phyloP scores from a whole-genome alignment of 2,797 vertebrate genomes.

The Tapirus indicus region DNA sequence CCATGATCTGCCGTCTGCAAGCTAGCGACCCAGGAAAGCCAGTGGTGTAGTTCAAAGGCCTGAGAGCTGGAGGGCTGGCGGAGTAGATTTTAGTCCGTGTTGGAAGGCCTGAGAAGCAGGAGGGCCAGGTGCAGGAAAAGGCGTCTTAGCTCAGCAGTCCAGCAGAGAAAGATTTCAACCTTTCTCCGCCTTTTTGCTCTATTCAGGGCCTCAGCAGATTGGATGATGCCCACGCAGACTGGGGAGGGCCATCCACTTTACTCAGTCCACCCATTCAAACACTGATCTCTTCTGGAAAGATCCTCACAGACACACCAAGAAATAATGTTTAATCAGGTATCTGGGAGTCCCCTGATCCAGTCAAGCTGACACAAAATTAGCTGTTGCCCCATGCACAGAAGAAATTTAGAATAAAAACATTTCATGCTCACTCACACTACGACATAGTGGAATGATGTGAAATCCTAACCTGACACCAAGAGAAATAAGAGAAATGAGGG shows the following conservation, averaged over 20 bases:
- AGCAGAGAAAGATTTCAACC: background rate
- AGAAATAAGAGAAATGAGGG: background rate
- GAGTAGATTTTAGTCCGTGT: background rate
- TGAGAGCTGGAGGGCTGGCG: background rate
- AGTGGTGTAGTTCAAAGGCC: background rate
- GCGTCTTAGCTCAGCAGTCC: background rate
- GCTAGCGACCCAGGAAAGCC: background rate
- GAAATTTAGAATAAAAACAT: background rate
- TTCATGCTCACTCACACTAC: background rate
- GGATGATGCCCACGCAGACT: rapidly evolving
- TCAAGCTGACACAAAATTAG: background rate
- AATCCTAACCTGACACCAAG: no score
- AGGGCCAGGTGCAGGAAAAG: background rate
- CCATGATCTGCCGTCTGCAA: no score
- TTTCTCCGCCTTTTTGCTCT: no score
- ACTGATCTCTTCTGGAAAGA: background rate
- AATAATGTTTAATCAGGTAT: background rate
- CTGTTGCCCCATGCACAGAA: rapidly evolving
- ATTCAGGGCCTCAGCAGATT: background rate
- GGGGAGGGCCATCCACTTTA: background rate
- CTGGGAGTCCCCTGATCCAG: background rate
- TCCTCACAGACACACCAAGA: background rate
- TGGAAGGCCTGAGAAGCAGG: no score
- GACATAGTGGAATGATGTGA: background rate
- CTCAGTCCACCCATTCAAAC: background rate